Percentiles rank a stretch among this genome's conserved stretches.
phyloP scores from a whole-genome alignment of 2,888 invertebrate species.

The Eremobia ochroleuca region DNA sequence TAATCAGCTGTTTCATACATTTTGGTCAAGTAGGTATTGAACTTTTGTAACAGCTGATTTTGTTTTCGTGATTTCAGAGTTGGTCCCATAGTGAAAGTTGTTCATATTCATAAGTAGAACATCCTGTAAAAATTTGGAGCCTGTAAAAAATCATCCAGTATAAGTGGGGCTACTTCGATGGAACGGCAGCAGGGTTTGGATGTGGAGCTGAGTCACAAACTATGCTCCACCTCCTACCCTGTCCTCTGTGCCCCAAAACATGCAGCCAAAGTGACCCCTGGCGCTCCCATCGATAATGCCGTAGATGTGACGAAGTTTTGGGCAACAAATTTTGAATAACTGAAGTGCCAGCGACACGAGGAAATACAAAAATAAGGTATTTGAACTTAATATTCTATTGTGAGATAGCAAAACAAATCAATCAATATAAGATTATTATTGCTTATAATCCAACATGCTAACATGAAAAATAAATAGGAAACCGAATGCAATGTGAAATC shows the following conservation, averaged over 20 bases:
- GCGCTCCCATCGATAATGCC: background rate
- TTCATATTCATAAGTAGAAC: no score
- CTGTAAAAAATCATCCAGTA: no score
- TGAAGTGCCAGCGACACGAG: no score
- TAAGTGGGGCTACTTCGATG: background rate
- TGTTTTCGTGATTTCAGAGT: no score
- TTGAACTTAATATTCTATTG: background rate
- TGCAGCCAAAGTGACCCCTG: no score
- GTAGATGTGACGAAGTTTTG: background rate
- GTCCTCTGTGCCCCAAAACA: background rate
- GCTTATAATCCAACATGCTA: background rate
- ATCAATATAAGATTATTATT: background rate
- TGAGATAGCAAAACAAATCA: background rate
- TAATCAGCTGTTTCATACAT: no score
- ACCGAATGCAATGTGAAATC: constrained; percentile 26
- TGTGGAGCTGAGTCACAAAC: background rate
- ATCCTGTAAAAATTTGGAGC: no score
- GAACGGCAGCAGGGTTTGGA: background rate
- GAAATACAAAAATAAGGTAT: background rate
- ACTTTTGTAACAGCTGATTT: no score
- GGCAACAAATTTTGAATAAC: no score
- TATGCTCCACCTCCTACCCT: background rate
- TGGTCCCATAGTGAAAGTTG: no score
- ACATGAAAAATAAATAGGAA: constrained; percentile 36
- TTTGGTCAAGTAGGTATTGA: no score